Evolutionary conservation across 2,797 vertebrate species (phyloP), one percentile per base, ranked within the genome.

Genomic region (Pipistrellus pygmaeus): DNA sequence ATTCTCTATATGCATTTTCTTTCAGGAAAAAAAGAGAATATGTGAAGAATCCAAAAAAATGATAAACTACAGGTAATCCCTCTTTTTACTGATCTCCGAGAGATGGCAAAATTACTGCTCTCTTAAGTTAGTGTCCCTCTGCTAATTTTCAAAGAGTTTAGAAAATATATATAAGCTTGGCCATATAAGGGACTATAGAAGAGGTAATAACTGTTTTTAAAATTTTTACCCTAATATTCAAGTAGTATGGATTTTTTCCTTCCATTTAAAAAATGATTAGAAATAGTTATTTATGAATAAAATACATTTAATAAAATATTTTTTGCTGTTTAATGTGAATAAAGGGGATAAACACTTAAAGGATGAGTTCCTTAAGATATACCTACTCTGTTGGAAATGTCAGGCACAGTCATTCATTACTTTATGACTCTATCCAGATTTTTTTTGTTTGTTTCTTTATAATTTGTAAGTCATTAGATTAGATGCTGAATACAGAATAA

Each of bases 61-160:
- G 18, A 6, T 20, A 3, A 7, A 27, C 12, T 27, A 41, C 14
- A 7, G 1, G 0, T 69, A 21, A 4, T 3, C 6, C 6, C 85
- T 57, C 83, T 18, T 60, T 88, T 88, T n/a, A 32, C 7, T 71
- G 13, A 15, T 94, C n/a, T 88, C 20, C 48, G 46, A 84, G 44
- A 83, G 21, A 72, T 46, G 2, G 5, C 38, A 55, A 27, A 64
- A 44, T 57, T 46, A 38, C 0, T 85, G 64, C 6, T 55, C 14
- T 51, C 2, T 5, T 18, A 91, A 72, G 4, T 6, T 46, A 41
- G 14, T 62, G 12, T 3, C 46, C 35, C 30, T 89, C 23, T 76
- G 9, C 55, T 38, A 14, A 2, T 38, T 83, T 87, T 64, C 48
- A 86, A 78, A 32, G 77, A 32, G 13, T 21, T 2, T 35, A 88